Conservation (phyloP, 1,140 invertebrate species). For the Copidosoma floridanum region DNA sequence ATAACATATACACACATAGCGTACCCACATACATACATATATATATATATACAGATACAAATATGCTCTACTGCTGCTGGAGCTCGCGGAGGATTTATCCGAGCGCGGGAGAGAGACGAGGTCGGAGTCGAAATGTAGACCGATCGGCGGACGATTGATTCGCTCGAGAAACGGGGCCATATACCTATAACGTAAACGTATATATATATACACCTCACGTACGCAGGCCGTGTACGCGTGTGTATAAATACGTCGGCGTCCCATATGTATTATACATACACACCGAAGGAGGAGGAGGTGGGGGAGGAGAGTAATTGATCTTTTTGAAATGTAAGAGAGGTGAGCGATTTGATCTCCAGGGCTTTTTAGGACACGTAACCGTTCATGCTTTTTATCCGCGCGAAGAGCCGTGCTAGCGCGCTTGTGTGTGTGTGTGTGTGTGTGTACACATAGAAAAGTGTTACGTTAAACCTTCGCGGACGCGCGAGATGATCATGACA, state of each 20-base stretch:
- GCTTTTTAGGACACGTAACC: slow-evolving; percentile 26
- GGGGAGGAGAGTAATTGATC: slow-evolving; percentile 21
- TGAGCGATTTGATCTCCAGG: slow-evolving; percentile 17
- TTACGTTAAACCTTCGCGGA: not conserved
- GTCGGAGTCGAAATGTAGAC: slow-evolving; percentile 17
- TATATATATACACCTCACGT: too few species aligned
- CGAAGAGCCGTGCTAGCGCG: not conserved
- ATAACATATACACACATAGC: too few species aligned
- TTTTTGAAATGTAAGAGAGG: slow-evolving; percentile 10
- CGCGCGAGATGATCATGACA: too few species aligned
- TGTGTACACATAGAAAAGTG: slow-evolving; percentile 6
- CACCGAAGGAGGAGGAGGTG: not conserved
- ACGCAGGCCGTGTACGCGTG: too few species aligned
- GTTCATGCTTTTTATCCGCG: slow-evolving; percentile 19
- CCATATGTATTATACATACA: not conserved
- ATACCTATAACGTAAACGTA: too few species aligned
- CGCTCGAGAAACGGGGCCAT: slow-evolving; percentile 5
- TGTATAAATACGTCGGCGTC: too few species aligned
- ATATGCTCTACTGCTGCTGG: not conserved
- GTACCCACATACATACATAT: not conserved
- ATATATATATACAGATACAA: not conserved
- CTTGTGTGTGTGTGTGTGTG: not conserved
- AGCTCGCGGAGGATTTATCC: not conserved
- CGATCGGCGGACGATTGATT: slow-evolving; percentile 6
- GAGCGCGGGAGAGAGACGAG: not conserved